A percentile compares a stretch with the other conserved stretches of the same genome.
Evolutionary conservation across 2,113 vertebrate species (phyloP).

Genomic region (Jacana jacana): DNA sequence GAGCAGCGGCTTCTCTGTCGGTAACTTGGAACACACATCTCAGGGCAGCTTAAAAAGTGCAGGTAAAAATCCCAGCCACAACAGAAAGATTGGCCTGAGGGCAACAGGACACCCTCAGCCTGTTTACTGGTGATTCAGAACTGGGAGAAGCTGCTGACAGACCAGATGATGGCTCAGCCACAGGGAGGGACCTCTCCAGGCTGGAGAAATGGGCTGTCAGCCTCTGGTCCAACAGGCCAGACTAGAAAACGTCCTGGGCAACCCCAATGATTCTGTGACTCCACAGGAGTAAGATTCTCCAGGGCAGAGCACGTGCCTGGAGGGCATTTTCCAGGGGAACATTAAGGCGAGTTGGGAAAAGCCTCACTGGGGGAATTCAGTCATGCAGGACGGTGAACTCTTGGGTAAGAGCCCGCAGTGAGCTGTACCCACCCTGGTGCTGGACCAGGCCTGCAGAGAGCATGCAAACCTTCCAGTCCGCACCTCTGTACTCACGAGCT

Average conservation of each 20-base stretch:
- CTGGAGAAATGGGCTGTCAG: neutral
- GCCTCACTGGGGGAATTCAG: neutral
- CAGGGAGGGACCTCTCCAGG: neutral
- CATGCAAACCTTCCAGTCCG: neutral
- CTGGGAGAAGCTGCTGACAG: neutral
- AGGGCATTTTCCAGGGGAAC: neutral
- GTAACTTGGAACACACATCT: neutral
- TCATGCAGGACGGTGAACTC: fast-evolving
- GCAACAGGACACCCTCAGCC: fast-evolving
- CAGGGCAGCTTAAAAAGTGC: neutral
- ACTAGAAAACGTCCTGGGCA: neutral
- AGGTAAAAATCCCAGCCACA: neutral
- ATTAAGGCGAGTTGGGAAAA: neutral
- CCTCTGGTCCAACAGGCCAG: neutral
- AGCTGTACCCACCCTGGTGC: neutral
- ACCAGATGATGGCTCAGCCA: neutral
- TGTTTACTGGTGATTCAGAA: neutral
- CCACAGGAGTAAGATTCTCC: neutral
- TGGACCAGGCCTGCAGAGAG: neutral
- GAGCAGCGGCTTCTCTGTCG: neutral
- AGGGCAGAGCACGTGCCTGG: neutral
- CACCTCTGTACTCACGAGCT: neutral
- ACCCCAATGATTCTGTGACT: neutral
- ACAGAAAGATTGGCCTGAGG: neutral
- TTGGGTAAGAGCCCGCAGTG: neutral